Conservation (phyloP, 2,797 vertebrate genomes). For the Rhinogobio ventralis region DNA sequence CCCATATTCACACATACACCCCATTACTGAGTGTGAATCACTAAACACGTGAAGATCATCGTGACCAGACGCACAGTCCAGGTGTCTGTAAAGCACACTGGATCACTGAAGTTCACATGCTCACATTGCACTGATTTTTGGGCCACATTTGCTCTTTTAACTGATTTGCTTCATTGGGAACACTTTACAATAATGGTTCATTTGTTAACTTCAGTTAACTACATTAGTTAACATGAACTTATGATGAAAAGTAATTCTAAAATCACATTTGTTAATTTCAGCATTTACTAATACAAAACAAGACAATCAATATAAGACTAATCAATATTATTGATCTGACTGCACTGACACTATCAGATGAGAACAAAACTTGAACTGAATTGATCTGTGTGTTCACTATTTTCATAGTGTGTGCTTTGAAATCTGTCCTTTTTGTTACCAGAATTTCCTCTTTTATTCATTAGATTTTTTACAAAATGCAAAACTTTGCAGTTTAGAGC, state of each 20-base stretch:
- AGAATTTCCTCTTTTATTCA: not conserved
- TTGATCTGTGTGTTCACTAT: no score
- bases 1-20: no score
- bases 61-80: no score
- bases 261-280: not conserved
- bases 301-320: no score
- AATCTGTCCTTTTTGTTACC: no score
- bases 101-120: no score
- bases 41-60: not conserved
- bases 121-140: no score
- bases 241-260: not conserved
- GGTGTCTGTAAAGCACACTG: no score
- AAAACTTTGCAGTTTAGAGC: not conserved
- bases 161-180: not conserved
- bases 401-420: no score
- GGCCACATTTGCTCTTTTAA: not conserved
- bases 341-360: not conserved
- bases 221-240: not conserved
- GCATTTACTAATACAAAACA: not conserved
- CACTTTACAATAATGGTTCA: not conserved
- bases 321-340: no score
- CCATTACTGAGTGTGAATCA: no score
- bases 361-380: slow-evolving; percentile 11
- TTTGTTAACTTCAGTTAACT: not conserved
- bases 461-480: not conserved